A percentile compares a stretch with the other conserved stretches of the same genome.
Conservation (phyloP, 2,888 invertebrate species). For the Mimas tiliae region DNA sequence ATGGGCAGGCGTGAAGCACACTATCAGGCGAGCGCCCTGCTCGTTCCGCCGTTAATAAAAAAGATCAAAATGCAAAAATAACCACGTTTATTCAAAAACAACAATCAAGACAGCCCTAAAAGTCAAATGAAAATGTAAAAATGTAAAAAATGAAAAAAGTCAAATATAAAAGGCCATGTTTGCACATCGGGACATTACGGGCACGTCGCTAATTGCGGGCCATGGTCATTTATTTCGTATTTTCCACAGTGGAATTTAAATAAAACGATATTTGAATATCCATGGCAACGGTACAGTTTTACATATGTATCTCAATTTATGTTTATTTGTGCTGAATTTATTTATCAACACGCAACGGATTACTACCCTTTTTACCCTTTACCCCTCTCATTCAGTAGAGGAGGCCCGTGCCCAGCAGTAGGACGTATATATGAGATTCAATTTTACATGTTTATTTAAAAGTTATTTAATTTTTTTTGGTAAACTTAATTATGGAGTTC, state of each 20-base stretch:
- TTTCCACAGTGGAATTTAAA: slow-evolving; percentile 45
- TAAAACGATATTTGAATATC: slow-evolving; percentile 40
- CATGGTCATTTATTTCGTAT: slow-evolving; percentile 47
- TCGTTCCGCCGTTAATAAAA: neutral
- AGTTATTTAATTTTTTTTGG: no score
- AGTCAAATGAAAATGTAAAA: slow-evolving; percentile 16
- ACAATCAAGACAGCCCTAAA: neutral
- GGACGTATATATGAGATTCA: no score
- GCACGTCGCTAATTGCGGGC: slow-evolving; percentile 51
- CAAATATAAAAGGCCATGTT: slow-evolving; percentile 12
- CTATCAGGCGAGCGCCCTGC: no score
- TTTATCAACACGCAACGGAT: slow-evolving; percentile 17
- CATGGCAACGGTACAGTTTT: slow-evolving; percentile 19
- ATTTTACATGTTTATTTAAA: neutral
- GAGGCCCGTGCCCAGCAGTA: no score
- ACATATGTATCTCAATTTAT: slow-evolving; percentile 20
- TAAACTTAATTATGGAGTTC: no score
- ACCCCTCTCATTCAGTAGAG: no score
- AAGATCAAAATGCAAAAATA: neutral
- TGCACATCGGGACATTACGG: slow-evolving; percentile 24
- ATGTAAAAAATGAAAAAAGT: slow-evolving; percentile 10
- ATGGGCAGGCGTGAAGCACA: no score
- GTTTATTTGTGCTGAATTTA: slow-evolving; percentile 13
- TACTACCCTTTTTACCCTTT: slow-evolving; percentile 2
- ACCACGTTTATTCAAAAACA: neutral